phyloP scores from a whole-genome alignment of 2,888 invertebrate species.

The Lepas anatifera region DNA sequence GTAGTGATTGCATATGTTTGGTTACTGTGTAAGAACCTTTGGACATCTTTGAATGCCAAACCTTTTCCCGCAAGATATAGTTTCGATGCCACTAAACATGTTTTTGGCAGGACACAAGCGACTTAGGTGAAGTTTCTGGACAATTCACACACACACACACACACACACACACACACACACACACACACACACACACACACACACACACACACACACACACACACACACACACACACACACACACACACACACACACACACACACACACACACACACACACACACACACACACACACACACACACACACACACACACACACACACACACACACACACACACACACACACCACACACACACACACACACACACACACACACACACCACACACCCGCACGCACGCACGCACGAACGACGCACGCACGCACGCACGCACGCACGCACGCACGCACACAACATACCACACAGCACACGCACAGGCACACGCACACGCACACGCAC shows the following conservation, averaged over 20 bases:
- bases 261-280: neutral
- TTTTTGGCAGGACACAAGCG: too few relatives aligned
- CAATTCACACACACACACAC: constrained; percentile 5
- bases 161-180: constrained; percentile 4
- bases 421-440: neutral
- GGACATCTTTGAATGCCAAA: too few relatives aligned
- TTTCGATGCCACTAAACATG: too few relatives aligned
- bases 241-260: neutral
- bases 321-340: neutral
- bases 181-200: constrained; percentile 3
- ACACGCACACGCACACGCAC: neutral
- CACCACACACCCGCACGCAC: neutral
- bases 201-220: neutral
- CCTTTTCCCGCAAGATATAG: too few relatives aligned
- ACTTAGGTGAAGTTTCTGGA: too few relatives aligned
- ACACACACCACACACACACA: neutral
- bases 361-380: neutral
- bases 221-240: constrained; percentile 1
- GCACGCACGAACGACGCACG: neutral
- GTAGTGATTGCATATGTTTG: too few relatives aligned
- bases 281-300: neutral
- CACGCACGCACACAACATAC: neutral
- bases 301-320: neutral
- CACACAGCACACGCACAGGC: neutral
- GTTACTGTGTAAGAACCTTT: too few relatives aligned